Base-by-base conservation (phyloP, 2,888 invertebrate genomes). In the Rapana venosa region DNA sequence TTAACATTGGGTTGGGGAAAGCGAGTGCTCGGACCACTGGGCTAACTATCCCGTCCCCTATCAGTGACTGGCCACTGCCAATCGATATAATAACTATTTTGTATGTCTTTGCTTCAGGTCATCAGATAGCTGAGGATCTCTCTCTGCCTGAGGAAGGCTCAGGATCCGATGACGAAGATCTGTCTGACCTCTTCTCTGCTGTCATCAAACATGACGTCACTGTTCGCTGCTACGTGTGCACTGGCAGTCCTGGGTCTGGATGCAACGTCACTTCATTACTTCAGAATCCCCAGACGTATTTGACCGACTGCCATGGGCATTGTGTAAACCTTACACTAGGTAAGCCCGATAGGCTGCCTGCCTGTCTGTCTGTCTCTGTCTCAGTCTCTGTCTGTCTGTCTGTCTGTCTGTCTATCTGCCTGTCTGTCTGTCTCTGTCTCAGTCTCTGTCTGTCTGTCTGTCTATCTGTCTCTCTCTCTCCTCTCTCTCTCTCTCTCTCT, bases 281-380 rank as follows among this genome's bases (percentile, higher is more conserved):
- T n/a, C 85, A 85, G 74, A 66, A 32, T 32, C 89, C 74, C 22
- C 30, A 47, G 15, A 36, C 47, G 47, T 89, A 85, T 84, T 0
- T 89, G 26, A 89, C 56, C 8, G 47, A 70, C 35, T 89, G 89
- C 77, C 74, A 32, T 13, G 89, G 89, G 0, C 89, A 84, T 30
- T 89, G 89, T 35, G 2, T 89, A n/a, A 89, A 89, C 66, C 74
- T 89, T 15, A 84, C 89, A n/a, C 30, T 85, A 89, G 89, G 89
- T 89, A 26, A 32, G 15, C 26, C 26, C 11, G 70, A 74, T 5
- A 66, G 2, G 66, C 11, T 22, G 22, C 66, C 13, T 35, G 79
- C 11, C 32, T 81, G 32, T 32, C 32, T 20, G 22, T 81, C n/a
- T 81, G 35, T 81, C 32, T 81, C 15, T 81, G 79, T 15, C 15